Evolutionary conservation across 2,797 vertebrate species (phyloP).

Genomic region (Octomys mimax): DNA sequence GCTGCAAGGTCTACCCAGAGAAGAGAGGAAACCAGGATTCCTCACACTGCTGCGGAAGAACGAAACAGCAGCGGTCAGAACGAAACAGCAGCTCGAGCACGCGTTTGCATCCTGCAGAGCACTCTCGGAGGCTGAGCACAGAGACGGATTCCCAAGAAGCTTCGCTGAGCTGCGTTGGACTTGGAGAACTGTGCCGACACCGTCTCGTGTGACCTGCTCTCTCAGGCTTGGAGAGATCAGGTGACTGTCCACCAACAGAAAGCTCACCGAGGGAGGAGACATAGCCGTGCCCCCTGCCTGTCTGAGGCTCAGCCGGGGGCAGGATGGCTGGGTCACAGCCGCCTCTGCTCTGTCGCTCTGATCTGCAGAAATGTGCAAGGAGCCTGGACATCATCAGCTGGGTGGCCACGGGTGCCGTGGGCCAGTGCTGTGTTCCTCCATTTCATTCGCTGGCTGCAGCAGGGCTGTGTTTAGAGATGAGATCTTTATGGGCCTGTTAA

Average conservation of each 20-base stretch:
- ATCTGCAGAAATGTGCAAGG: not conserved
- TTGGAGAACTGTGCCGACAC: not conserved
- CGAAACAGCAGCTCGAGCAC: not conserved
- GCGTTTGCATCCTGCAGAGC: not conserved
- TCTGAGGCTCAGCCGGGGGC: not conserved
- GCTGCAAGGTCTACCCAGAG: not conserved
- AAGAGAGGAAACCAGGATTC: not conserved
- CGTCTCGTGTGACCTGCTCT: not conserved
- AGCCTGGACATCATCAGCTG: not conserved
- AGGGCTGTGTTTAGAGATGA: not conserved
- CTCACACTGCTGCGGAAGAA: not conserved
- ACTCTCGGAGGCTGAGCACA: not conserved
- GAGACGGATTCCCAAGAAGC: not conserved
- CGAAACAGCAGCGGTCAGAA: not conserved
- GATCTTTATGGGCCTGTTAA: not conserved
- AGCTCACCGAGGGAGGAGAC: not conserved
- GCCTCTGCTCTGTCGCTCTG: not conserved
- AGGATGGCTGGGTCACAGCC: fast-evolving
- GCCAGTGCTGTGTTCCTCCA: no score
- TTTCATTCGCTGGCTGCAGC: not conserved
- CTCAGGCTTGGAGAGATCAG: not conserved
- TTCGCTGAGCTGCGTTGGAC: not conserved
- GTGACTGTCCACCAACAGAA: not conserved
- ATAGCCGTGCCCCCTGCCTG: fast-evolving
- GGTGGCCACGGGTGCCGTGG: no score